Conservation (phyloP, 2,797 vertebrate species). For the Platalea minor region DNA sequence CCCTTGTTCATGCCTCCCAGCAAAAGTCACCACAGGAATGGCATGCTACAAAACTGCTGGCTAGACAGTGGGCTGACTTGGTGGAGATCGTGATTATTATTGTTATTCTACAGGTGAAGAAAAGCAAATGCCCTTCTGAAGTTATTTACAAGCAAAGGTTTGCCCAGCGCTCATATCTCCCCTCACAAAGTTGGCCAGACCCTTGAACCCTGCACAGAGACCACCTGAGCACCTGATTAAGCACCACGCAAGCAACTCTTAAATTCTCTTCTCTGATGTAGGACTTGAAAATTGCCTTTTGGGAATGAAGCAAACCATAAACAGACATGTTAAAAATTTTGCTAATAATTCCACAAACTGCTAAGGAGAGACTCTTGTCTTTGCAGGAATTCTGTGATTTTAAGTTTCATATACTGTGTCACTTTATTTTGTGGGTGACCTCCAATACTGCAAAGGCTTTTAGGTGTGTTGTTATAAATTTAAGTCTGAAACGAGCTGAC, state of each 20-base stretch:
- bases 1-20: background rate
- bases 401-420: background rate
- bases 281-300: background rate
- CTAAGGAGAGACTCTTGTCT: background rate
- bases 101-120: background rate
- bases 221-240: background rate
- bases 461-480: background rate
- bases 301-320: background rate
- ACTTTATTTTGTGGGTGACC: background rate
- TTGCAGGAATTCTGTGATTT: background rate
- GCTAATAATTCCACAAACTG: background rate
- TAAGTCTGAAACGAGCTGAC: slow-evolving; percentile 5
- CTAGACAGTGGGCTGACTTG: background rate
- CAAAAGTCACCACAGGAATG: background rate
- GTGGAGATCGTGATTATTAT: accelerated
- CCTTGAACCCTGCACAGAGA: background rate
- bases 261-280: background rate
- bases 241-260: background rate
- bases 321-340: background rate
- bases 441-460: background rate
- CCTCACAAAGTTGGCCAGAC: background rate
- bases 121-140: background rate
- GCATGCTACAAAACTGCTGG: background rate
- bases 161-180: background rate
- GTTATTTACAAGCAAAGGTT: background rate